A percentile compares a stretch with the other conserved stretches of the same genome.
Evolutionary conservation across 2,888 invertebrate species (phyloP).

Genomic region (Caenorhabditis panamensis): DNA sequence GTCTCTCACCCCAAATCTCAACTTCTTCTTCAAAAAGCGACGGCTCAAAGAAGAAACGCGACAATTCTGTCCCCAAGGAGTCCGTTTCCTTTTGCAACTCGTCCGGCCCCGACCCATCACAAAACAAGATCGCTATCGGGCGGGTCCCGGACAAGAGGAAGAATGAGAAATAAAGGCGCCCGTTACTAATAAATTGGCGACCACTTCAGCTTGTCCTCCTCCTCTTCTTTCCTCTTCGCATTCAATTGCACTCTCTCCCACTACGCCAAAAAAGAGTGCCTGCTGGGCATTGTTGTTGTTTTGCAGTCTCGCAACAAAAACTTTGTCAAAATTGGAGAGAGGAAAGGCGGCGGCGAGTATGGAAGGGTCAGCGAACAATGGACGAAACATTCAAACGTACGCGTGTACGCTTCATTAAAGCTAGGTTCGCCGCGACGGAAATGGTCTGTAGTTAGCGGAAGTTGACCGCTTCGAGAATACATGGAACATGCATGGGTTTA

Average conservation of each 20-base stretch:
- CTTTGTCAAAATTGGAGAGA: conserved; percentile 41
- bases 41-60: conserved; percentile 17
- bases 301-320: conserved; percentile 46
- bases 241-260: conserved; percentile 41
- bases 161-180: conserved; percentile 10
- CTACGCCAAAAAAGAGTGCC: conserved; percentile 25
- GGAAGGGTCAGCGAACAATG: conserved; percentile 28
- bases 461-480: conserved; percentile 16
- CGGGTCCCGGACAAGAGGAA: conserved; percentile 19
- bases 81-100: conserved; percentile 10
- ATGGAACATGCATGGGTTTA: neutral
- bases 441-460: conserved; percentile 45
- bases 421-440: conserved; percentile 31
- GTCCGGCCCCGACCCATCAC: neutral
- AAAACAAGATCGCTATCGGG: conserved; percentile 52
- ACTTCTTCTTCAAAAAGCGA: conserved; percentile 27
- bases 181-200: conserved; percentile 55
- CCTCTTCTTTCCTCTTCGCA: conserved; percentile 2
- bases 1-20: conserved; percentile 35
- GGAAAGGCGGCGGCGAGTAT: neutral
- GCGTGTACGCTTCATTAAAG: conserved; percentile 53
- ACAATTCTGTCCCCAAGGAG: conserved; percentile 52
- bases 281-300: conserved; percentile 44
- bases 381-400: conserved; percentile 49
- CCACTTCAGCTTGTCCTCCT: conserved; percentile 31